Percentiles rank a stretch among this genome's conserved stretches.
These are phyloP conservation scores for Aulostomus chinensis DNA, from an alignment of 2,797 vertebrate genomes.

Conservation along the genomic window DNA sequence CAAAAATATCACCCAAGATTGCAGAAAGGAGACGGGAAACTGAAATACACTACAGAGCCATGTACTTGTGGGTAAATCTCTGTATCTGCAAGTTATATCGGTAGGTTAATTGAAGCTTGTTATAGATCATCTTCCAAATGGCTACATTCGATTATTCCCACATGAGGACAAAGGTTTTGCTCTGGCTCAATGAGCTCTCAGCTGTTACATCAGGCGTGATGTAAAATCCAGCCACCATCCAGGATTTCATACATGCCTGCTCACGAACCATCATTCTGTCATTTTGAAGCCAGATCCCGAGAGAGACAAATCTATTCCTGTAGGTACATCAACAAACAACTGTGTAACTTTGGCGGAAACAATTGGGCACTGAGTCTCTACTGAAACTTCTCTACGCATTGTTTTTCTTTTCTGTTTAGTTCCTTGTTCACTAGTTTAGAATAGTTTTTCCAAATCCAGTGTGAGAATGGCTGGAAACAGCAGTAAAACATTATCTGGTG, in stretches of 20 bases:
- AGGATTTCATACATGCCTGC: constrained; percentile 46
- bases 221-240: constrained; percentile 45
- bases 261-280: constrained; percentile 17
- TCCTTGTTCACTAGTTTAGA: not conserved
- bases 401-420: too few species aligned
- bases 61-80: not conserved
- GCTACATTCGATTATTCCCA: constrained; percentile 59
- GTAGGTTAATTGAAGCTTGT: constrained; percentile 19
- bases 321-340: not conserved
- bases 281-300: constrained; percentile 37
- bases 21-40: not conserved
- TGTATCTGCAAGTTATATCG: constrained; percentile 8
- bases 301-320: constrained; percentile 21
- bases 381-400: too few species aligned
- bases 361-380: too few species aligned
- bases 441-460: not conserved
- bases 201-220: constrained; percentile 71
- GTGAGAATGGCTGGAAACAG: constrained; percentile 6
- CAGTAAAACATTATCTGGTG: not conserved
- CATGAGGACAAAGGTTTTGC: constrained; percentile 54
- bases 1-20: not conserved
- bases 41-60: not conserved
- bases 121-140: constrained; percentile 53
- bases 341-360: constrained; percentile 6
- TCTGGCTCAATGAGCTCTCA: constrained; percentile 60